Evolutionary conservation across 2,113 vertebrate species (phyloP), one percentile per base, ranked within the genome.

Genomic region (Hiodon alosoides): DNA sequence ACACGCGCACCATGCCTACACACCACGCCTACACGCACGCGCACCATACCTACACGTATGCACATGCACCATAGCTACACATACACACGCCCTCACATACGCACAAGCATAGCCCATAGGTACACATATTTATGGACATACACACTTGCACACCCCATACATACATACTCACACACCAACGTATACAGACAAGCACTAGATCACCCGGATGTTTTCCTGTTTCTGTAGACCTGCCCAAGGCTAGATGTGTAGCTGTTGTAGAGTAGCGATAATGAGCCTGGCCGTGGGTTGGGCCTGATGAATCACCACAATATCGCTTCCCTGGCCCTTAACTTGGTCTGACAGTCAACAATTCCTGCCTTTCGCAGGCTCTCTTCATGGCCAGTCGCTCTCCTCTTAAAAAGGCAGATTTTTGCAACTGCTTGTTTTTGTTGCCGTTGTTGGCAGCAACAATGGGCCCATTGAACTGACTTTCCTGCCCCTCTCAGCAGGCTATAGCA

Each of bases 211-310:
- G 31, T 31, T 2, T 31, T 31, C 54, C 54, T 57, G 54, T 57
- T 57, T 5, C 10, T 57, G 54, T 7, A 10, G 61, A 11, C 61
- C 61, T 64, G 61, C 61, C 61, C 13, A 50, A 10, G 9, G 8
- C 47, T 67, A 47, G 31, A 11, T 48, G 11, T 7, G 17, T 11
- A 11, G 1, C 5, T 5, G 17, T 10, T 76, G 53, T 31, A 53
- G 61, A 64, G 61, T 69, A 82, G 77, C 71, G 62, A 77, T 75
- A 57, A 60, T 10, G 46, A 17, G 67, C 80, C 73, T 51, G 74
- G 71, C 71, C 78, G 69, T 54, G 73, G 65, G 74, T 76, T 81
- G 72, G 67, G 75, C 69, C 77, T 76, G 52, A 76, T 82, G 73
- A 84, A 67, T 79, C 79, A 77, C 60, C 60, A 75, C 70, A 51